Base-by-base conservation (phyloP, 1,140 invertebrate genomes). In the Zaprionus tsacasi region DNA sequence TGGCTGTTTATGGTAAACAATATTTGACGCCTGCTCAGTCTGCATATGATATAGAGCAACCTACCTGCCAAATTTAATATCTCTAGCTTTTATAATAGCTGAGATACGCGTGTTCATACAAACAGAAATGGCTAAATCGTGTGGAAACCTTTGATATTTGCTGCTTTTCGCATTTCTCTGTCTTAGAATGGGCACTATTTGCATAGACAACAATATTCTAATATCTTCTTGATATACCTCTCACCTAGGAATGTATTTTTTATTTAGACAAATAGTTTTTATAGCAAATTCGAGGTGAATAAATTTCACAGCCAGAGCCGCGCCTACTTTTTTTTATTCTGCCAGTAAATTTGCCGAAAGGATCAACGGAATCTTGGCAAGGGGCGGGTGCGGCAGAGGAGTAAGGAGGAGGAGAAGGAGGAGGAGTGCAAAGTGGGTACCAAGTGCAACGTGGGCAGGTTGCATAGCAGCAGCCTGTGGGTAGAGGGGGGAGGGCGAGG, bases 391-490 rank as follows among this genome's bases (percentile, higher is more conserved):
- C 1, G 40, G n/a, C n/a, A n/a, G n/a, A n/a, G n/a, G n/a, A n/a
- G n/a, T n/a, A n/a, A n/a, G n/a, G n/a, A n/a, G n/a, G n/a, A n/a
- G n/a, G n/a, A n/a, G n/a, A n/a, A n/a, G n/a, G 6, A 15, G 6
- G 40, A 3, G 40, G 2, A 3, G 40, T 1, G 40, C 8, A n/a
- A 35, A 35, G 33, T 35, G 33, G 33, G 2, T 21, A 25, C 45
- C 15, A 50, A 10, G 69, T 50, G 50, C 21, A 59, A 70, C 43
- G 43, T 76, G 68, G 69, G 61, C 69, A 69, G 71, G 30, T 69
- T 74, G 27, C 40, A 45, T 40, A 30, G 21, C 1, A 33, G 1
- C 30, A 43, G 40, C 40, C 27, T 30, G 7, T 2, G 40, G 21
- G 21, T 21, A 21, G n/a, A 8, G 40, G n/a, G 7, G n/a, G 40